phyloP scores from a whole-genome alignment of 2,113 vertebrate genomes.

The Merops nubicus region DNA sequence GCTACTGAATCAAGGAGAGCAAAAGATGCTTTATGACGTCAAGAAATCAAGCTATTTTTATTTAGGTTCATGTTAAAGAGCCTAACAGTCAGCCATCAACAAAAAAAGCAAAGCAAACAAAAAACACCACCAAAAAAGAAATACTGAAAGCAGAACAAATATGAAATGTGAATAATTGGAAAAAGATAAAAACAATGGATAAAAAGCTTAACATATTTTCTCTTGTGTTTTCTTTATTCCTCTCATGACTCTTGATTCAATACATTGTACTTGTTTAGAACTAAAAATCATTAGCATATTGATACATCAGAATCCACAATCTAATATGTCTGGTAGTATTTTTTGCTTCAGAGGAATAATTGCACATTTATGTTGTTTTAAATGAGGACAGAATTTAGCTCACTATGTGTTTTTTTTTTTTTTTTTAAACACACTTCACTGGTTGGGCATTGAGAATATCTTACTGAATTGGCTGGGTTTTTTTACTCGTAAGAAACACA shows the following conservation, averaged over 20 bases:
- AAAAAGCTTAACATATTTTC: background rate
- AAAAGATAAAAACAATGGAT: background rate
- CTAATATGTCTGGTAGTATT: background rate
- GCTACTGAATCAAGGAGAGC: background rate
- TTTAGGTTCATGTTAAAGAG: background rate
- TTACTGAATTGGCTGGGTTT: background rate
- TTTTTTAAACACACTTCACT: background rate
- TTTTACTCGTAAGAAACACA: background rate
- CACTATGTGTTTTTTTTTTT: background rate
- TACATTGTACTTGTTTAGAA: background rate
- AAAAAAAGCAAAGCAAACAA: background rate
- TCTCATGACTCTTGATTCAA: background rate
- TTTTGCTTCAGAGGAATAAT: constrained; percentile 13
- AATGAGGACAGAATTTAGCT: constrained; percentile 21
- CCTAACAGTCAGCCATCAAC: background rate
- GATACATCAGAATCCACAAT: background rate
- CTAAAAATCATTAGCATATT: background rate
- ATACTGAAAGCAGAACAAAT: background rate
- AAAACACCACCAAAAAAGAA: background rate
- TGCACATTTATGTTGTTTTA: constrained; percentile 5
- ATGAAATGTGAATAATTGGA: background rate
- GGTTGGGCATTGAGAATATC: background rate
- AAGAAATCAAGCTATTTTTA: background rate
- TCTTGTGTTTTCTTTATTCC: background rate
- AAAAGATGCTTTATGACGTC: background rate